Percentiles rank a stretch among this genome's conserved stretches.
phyloP scores from a whole-genome alignment of 2,888 invertebrate genomes.

The Macrophya alboannulata region DNA sequence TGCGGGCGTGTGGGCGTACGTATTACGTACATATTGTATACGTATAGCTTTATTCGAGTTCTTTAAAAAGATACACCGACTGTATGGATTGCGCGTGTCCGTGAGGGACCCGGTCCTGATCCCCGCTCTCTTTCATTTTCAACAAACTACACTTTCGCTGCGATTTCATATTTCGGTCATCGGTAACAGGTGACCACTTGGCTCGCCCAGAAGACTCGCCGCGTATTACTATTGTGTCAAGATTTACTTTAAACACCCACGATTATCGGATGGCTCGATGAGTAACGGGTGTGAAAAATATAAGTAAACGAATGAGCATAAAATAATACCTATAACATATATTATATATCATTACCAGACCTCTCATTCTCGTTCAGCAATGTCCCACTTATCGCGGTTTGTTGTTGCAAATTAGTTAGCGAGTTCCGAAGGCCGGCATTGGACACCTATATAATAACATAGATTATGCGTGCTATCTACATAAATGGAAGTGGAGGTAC shows the following conservation, averaged over 20 bases:
- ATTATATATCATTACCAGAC: not conserved
- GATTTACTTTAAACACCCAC: not conserved
- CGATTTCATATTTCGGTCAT: conserved; percentile 15
- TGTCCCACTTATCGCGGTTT: not conserved
- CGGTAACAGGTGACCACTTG: not conserved
- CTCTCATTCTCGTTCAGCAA: not conserved
- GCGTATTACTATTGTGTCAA: not conserved
- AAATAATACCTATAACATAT: too few relatives aligned
- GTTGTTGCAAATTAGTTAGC: not conserved
- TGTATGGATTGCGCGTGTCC: not conserved
- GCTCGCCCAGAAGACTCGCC: not conserved
- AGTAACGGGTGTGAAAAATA: too few relatives aligned
- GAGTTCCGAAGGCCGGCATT: not conserved
- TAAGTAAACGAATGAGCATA: too few relatives aligned
- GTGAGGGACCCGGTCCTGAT: not conserved
- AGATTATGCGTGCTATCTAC: conserved; percentile 7
- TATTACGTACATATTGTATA: not conserved
- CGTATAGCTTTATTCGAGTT: not conserved
- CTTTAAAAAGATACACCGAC: not conserved
- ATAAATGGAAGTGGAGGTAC: not conserved
- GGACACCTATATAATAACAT: not conserved
- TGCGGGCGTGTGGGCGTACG: not conserved
- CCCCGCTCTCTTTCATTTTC: not conserved
- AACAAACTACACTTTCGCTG: not conserved
- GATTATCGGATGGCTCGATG: not conserved